Evolutionary conservation across 2,797 vertebrate species (phyloP).

Genomic region (Anisognathus igniventris): DNA sequence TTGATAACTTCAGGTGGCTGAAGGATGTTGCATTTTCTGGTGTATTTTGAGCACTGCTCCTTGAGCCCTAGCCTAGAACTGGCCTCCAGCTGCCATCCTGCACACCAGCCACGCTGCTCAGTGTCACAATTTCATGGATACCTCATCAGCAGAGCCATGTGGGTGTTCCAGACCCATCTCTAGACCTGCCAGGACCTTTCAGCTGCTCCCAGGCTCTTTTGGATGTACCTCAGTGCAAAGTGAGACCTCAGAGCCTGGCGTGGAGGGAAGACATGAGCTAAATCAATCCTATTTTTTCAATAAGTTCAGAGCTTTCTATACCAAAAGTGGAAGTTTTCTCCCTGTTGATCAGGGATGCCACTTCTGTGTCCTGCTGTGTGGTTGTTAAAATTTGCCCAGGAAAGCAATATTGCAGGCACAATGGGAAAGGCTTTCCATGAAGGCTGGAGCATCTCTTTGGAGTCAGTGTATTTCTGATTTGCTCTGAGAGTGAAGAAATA

Average conservation of each 20-base stretch:
- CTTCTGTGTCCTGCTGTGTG: not conserved
- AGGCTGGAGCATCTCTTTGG: not conserved
- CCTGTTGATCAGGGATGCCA: not conserved
- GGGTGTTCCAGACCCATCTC: not conserved
- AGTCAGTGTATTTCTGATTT: not conserved
- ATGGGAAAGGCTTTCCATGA: not conserved
- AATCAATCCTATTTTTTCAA: fast-evolving
- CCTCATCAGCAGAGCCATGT: fast-evolving
- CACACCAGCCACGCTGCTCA: not conserved
- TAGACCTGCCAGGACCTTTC: not conserved
- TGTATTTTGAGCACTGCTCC: not conserved
- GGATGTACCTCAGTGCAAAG: not conserved
- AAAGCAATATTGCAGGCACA: not conserved
- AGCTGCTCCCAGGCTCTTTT: not conserved
- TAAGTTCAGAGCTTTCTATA: not conserved
- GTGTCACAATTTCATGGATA: not conserved
- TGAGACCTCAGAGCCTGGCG: not conserved
- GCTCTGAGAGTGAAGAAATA: not conserved
- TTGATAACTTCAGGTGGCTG: not conserved
- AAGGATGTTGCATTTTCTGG: not conserved
- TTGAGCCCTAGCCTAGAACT: fast-evolving
- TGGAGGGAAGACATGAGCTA: not conserved
- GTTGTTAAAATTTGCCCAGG: not conserved
- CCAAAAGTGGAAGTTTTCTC: not conserved
- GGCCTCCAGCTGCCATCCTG: not conserved